Evolutionary conservation across 2,888 invertebrate species (phyloP), one percentile per base, ranked within the genome.

Genomic region (Physocephala rufipes): DNA sequence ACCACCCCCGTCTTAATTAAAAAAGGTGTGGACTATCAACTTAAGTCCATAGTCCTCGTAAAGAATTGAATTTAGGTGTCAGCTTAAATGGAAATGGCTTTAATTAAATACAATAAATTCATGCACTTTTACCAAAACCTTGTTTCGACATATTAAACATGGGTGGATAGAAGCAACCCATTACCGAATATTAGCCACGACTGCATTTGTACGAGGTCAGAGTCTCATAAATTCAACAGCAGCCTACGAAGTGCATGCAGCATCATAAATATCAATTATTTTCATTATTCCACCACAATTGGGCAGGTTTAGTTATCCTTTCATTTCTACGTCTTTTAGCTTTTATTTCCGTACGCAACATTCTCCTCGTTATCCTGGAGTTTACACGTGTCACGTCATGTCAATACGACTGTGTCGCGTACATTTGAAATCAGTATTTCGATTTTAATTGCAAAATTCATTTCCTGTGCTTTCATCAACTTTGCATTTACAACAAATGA

Each of bases 391-490:
- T 36, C 36, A 7, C 36, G 36, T 9, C 5, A 4, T 36, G 36
- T n/a, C 36, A 36, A 36, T 9, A 4, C 36, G 9, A 7, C 36
- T 4, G 5, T 9, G 36, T 36, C 36, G 36, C 36, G 36, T 36
- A 36, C 36, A 9, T 36, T 36, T 15, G 28, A 28, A 49, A 65
- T 30, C 65, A 65, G 21, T 53, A 47, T 66, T 55, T 66, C 55
- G 55, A 24, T 13, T 66, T 66, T 66, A 66, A 66, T 66, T 66
- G 55, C 66, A 26, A 55, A 66, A 66, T 55, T 55, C 66, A 66
- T 66, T 66, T 66, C 55, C 66, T n/a, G 45, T 19, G 66, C 66
- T 55, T 66, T 66, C 66, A 55, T 66, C 66, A 55, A 66, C 53
- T 36, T 36, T 43, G 24, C 64, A 64, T 47, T 49, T 47, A n/a